Evolutionary conservation across 1,140 invertebrate genomes (phyloP).

Genomic region (Leucophenga varia): DNA sequence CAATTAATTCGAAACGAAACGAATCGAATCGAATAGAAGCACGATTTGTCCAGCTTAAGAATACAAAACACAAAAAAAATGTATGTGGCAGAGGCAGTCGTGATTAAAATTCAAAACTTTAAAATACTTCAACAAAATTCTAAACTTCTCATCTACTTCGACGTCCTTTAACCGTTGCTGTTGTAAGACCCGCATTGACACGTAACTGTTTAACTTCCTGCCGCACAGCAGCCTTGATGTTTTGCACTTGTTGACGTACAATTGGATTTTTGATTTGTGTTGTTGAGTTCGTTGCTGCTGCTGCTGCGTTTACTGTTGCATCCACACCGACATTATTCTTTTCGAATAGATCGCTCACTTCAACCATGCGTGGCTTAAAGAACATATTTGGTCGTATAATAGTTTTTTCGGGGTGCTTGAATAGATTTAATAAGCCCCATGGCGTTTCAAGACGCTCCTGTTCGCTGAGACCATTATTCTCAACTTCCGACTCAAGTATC

Average conservation of each 20-base stretch:
- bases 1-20: no score
- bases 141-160: slow-evolving; percentile 47
- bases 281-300: slow-evolving; percentile 6
- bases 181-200: slow-evolving; percentile 14
- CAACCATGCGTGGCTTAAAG: slow-evolving; percentile 60
- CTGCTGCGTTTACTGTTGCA: background rate
- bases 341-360: slow-evolving; percentile 65
- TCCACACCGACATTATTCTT: slow-evolving; percentile 30
- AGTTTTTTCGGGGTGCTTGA: slow-evolving; percentile 53
- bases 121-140: no score
- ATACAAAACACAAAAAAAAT: no score
- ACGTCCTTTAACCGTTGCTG: slow-evolving; percentile 20
- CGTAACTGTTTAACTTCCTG: slow-evolving; percentile 43
- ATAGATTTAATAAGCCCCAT: slow-evolving; percentile 61
- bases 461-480: slow-evolving; percentile 29
- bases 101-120: no score
- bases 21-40: no score
- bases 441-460: slow-evolving; percentile 34
- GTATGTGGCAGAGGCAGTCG: no score
- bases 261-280: slow-evolving; percentile 33
- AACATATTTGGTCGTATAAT: slow-evolving; percentile 57
- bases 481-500: slow-evolving; percentile 62
- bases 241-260: slow-evolving; percentile 41
- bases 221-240: slow-evolving; percentile 38
- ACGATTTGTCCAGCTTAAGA: no score